These are phyloP conservation scores for Oreocharis arfaki DNA, from an alignment of 2,113 vertebrate genomes.

Conservation along the genomic window DNA sequence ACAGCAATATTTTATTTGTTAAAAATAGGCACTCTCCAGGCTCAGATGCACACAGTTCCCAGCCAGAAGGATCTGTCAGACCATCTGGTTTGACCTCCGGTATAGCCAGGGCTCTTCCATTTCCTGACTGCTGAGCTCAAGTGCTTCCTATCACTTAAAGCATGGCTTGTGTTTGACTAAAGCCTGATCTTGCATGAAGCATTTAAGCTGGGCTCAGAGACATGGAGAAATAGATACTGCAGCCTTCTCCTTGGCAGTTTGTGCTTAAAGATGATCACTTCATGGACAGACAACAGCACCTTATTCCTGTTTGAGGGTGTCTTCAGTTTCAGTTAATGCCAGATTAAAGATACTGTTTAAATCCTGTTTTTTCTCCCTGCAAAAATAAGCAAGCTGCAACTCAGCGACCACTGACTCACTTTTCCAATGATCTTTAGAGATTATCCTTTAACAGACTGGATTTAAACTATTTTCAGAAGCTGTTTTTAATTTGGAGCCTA, in stretches of 20 bases:
- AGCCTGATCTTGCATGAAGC: background rate
- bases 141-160: background rate
- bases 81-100: background rate
- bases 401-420: background rate
- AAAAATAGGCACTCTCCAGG: background rate
- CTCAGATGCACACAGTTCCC: background rate
- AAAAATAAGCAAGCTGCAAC: background rate
- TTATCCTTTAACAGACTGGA: background rate
- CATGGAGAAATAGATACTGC: fast-evolving
- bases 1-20: background rate
- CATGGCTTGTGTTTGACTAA: background rate
- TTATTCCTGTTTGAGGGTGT: background rate
- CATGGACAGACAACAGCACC: background rate
- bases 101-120: background rate
- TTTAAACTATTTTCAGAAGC: background rate
- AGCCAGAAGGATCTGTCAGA: slow-evolving; percentile 9
- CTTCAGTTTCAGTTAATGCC: background rate
- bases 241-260: background rate
- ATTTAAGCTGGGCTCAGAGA: background rate
- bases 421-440: background rate
- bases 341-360: background rate
- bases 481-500: background rate
- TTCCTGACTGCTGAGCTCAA: background rate
- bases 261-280: background rate
- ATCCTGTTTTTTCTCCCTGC: background rate